These are phyloP conservation scores for Paelopatides confundens DNA, from an alignment of 53 echinoderm and acorn worm species.

Conservation along the genomic window DNA sequence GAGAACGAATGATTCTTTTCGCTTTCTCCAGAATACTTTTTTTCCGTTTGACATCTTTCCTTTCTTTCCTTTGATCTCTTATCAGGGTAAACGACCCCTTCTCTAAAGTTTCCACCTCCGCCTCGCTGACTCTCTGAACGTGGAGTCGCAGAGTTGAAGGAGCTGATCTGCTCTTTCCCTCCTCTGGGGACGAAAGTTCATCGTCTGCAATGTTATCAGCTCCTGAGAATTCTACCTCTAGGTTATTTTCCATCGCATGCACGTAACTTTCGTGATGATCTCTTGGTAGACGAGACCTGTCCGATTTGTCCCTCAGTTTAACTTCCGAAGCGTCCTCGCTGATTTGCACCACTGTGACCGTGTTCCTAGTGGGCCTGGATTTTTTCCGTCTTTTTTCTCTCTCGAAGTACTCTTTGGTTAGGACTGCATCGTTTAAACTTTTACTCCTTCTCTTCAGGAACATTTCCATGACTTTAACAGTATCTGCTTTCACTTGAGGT, in stretches of 20 bases:
- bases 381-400: slow-evolving; percentile 72
- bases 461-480: slow-evolving; percentile 93
- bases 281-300: slow-evolving; percentile 19
- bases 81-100: slow-evolving; percentile 77
- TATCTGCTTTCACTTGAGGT: slow-evolving; percentile 82
- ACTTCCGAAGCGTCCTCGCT: background rate
- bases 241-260: slow-evolving; percentile 60
- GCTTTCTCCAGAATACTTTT: slow-evolving; percentile 90
- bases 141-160: slow-evolving; percentile 92
- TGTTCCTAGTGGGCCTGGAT: slow-evolving; percentile 76
- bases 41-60: slow-evolving; percentile 81
- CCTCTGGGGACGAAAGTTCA: slow-evolving; percentile 87
- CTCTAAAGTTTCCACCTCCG: slow-evolving; percentile 66
- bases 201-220: slow-evolving; percentile 76
- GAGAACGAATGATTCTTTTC: slow-evolving; percentile 82
- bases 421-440: slow-evolving; percentile 92
- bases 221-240: slow-evolving; percentile 50
- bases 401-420: slow-evolving; percentile 83
- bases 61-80: slow-evolving; percentile 71
- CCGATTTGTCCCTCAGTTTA: background rate
- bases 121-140: slow-evolving; percentile 65
- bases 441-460: slow-evolving; percentile 93
- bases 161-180: slow-evolving; percentile 81
- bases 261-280: slow-evolving; percentile 74
- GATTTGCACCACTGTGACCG: slow-evolving; percentile 65